Base-by-base conservation (phyloP, 2,113 vertebrate species). In the Boulengeromyrus knoepffleri region DNA sequence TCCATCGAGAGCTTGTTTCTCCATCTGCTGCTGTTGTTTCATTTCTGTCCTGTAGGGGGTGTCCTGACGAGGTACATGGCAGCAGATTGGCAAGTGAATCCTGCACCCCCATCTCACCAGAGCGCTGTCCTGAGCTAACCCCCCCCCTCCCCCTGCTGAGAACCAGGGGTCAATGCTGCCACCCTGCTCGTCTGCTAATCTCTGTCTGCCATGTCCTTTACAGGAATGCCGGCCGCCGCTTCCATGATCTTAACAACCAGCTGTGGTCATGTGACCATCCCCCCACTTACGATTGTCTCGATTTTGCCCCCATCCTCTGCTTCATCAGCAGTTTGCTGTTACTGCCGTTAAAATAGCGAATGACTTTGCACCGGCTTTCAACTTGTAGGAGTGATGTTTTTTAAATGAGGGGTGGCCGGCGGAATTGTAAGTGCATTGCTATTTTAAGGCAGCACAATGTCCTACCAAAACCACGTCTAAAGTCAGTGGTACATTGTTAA, bases 161-260 rank as follows among this genome's bases (percentile, higher is more conserved):
- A 93, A 95, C 93, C 94, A 94, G 93, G 92, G 94, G 95, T 96
- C 97, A 97, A 96, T 95, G 94, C 93, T 95, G 94, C 92, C 92
- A 93, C 94, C 94, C 91, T 94, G 96, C 95, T 96, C 92, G 91
- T 93, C 94, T 96, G 96, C 95, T 96, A 95, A 97, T 96, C 94
- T 95, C 94, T 94, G 95, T 94, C 93, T 0, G 89, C 94, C 95
- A 95, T 95, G 93, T 93, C 94, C 90, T 96, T 96, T 96, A 95
- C 94, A 94, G 94, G 93, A 66, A 94, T 92, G 92, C 93, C 91
- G 90, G 93, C 95, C 96, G 92, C 93, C 92, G 91, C 92, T 95
- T 95, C 95, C 95, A 93, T 92, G 93, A 93, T 95, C 95, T 42
- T 95, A 92, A 95, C 90, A 91, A 92, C 93, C 92, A 94, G 95